phyloP scores from a whole-genome alignment of 2,113 vertebrate genomes.

The Urocitellus parryii region DNA sequence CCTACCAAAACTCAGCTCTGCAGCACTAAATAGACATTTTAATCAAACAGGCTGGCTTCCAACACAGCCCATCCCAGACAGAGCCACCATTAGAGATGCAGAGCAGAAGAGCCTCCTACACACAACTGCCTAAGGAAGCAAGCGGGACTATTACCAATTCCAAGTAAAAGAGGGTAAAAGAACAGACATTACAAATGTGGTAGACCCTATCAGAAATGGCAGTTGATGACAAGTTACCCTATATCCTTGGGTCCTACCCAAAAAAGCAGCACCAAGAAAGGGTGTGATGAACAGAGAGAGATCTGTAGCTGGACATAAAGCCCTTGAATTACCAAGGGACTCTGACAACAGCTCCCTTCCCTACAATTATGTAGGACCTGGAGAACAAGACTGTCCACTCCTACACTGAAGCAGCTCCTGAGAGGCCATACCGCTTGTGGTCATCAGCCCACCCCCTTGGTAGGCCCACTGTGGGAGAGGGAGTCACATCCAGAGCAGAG shows the following conservation, averaged over 20 bases:
- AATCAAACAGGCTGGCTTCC: background rate
- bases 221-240: conserved; percentile 66
- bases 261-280: conserved; percentile 81
- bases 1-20: background rate
- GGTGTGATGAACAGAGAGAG: conserved; percentile 66
- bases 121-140: background rate
- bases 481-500: conserved; percentile 77
- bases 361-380: conserved; percentile 63
- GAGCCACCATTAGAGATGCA: background rate
- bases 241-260: conserved; percentile 62
- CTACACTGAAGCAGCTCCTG: conserved; percentile 51
- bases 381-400: conserved; percentile 18
- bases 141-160: background rate
- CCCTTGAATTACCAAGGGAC: conserved; percentile 73
- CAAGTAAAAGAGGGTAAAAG: background rate
- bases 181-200: conserved; percentile 36
- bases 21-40: background rate
- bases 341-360: conserved; percentile 28
- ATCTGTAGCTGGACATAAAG: conserved; percentile 39
- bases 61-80: background rate
- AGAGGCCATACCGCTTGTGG: conserved; percentile 67
- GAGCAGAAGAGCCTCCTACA: background rate
- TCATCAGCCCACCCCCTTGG: conserved; percentile 77
- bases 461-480: conserved; percentile 68
- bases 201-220: conserved; percentile 57